Evolutionary conservation across 2,888 invertebrate species (phyloP).

Genomic region (Piscicola geometra): DNA sequence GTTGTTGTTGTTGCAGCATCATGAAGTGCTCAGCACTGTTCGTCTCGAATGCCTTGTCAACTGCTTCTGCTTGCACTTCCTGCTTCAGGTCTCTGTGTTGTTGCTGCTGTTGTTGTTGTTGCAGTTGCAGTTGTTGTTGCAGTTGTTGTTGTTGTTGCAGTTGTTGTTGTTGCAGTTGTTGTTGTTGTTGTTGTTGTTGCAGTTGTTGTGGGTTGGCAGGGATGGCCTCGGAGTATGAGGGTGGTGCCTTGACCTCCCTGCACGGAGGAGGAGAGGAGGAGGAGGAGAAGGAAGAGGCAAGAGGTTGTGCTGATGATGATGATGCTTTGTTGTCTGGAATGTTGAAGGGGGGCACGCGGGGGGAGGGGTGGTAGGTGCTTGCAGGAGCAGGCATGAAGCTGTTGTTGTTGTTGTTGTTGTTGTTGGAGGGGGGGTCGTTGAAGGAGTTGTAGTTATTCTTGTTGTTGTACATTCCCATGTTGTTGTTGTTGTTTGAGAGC

Average conservation of each 20-base stretch:
- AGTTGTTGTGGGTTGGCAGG: background rate
- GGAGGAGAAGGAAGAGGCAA: too few species aligned
- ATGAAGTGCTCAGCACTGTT: background rate
- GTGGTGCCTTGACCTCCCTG: too few species aligned
- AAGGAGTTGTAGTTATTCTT: background rate
- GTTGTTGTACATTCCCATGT: background rate
- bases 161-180: background rate
- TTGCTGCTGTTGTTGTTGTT: background rate
- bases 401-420: too few species aligned
- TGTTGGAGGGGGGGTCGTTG: too few species aligned
- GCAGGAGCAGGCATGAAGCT: too few species aligned
- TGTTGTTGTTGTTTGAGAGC: background rate
- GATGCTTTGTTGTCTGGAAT: too few species aligned
- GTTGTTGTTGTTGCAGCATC: slow-evolving; percentile 10
- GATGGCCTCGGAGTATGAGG: too few species aligned
- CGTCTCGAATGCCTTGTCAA: background rate
- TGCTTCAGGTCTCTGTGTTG: background rate
- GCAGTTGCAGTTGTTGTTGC: background rate
- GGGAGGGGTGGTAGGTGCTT: too few species aligned
- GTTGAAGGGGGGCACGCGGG: too few species aligned
- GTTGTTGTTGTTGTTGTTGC: background rate
- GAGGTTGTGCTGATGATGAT: too few species aligned
- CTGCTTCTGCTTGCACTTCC: background rate
- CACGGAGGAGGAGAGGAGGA: too few species aligned
- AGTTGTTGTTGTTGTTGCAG: background rate